Percentiles rank a stretch among this genome's conserved stretches.
These are phyloP conservation scores for Lytechinus variegatus DNA, from an alignment of 35 echinoderm and acorn worm species.

Conservation along the genomic window DNA sequence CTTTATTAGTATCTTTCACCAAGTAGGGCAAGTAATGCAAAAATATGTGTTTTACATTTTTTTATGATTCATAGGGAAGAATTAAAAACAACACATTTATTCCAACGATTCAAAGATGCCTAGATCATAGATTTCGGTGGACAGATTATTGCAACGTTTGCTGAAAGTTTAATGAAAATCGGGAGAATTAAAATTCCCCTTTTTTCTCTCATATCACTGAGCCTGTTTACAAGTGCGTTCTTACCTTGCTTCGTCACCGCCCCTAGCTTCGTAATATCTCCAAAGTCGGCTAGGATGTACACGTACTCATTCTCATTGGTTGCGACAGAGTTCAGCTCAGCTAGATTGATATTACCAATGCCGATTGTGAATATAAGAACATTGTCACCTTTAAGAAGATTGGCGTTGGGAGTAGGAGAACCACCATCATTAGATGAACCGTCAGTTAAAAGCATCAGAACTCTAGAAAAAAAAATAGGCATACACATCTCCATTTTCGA, in stretches of 20 bases:
- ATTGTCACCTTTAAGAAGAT: slow-evolving; percentile 8
- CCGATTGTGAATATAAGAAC: slow-evolving; percentile 57
- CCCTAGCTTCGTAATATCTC: neutral
- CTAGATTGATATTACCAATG: slow-evolving; percentile 43
- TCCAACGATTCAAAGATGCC: too few relatives aligned
- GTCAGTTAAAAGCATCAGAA: slow-evolving; percentile 61
- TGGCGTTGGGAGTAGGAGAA: slow-evolving; percentile 19
- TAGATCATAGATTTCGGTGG: too few relatives aligned
- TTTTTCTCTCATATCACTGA: too few relatives aligned
- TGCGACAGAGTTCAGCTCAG: slow-evolving; percentile 49
- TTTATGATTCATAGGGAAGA: too few relatives aligned
- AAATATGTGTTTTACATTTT: too few relatives aligned
- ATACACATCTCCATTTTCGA: too few relatives aligned
- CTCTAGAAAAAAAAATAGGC: neutral
- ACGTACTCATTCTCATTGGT: neutral
- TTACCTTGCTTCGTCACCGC: slow-evolving; percentile 27
- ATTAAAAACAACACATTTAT: too few relatives aligned
- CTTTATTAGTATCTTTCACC: too few relatives aligned
- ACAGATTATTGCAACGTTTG: too few relatives aligned
- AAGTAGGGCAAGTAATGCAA: too few relatives aligned
- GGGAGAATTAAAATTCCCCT: too few relatives aligned
- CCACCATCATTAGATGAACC: slow-evolving; percentile 56
- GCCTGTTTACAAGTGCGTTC: neutral
- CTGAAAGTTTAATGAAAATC: too few relatives aligned
- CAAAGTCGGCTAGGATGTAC: slow-evolving; percentile 31